A percentile compares a stretch with the other conserved stretches of the same genome.
These are phyloP conservation scores for Drosophila tropicalis DNA, from an alignment of 1,140 invertebrate species.

Conservation along the genomic window DNA sequence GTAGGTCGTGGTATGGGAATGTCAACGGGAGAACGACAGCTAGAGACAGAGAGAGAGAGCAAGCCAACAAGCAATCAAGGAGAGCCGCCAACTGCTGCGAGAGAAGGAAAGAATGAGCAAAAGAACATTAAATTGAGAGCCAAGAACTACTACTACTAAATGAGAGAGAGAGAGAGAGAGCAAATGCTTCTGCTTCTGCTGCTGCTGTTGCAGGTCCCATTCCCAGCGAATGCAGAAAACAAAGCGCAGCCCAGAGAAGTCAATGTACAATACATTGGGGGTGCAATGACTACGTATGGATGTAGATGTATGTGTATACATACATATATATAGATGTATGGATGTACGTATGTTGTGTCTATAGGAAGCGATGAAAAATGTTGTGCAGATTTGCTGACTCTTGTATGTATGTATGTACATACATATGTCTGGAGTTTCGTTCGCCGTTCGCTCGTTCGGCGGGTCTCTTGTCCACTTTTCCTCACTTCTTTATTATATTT, in stretches of 20 bases:
- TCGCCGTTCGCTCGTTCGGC: no score
- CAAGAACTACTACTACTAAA: neutral
- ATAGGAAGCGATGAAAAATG: slow-evolving; percentile 23
- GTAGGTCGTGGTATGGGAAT: slow-evolving; percentile 81
- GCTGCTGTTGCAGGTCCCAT: slow-evolving; percentile 1
- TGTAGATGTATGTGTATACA: slow-evolving; percentile 7
- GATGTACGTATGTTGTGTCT: slow-evolving; percentile 1
- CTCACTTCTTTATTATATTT: slow-evolving; percentile 36
- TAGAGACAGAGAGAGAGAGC: slow-evolving; percentile 28
- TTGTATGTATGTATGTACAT: neutral
- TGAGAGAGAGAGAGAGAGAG: slow-evolving; percentile 23
- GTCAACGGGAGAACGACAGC: neutral
- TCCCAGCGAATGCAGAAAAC: slow-evolving; percentile 75
- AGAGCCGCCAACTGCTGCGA: neutral
- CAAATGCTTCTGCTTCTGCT: neutral
- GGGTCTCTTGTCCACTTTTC: slow-evolving; percentile 17
- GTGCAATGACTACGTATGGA: slow-evolving; percentile 64
- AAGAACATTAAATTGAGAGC: slow-evolving; percentile 9
- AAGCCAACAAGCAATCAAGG: neutral
- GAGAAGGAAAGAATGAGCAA: slow-evolving; percentile 7
- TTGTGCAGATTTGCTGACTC: slow-evolving; percentile 48
- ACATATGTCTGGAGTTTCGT: slow-evolving; percentile 24
- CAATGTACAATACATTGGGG: slow-evolving; percentile 79
- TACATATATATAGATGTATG: no score
- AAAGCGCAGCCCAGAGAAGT: slow-evolving; percentile 80